Percentiles rank a stretch among this genome's conserved stretches.
These are phyloP conservation scores for Polyommatus icarus DNA, from an alignment of 2,888 invertebrate genomes.

Conservation along the genomic window DNA sequence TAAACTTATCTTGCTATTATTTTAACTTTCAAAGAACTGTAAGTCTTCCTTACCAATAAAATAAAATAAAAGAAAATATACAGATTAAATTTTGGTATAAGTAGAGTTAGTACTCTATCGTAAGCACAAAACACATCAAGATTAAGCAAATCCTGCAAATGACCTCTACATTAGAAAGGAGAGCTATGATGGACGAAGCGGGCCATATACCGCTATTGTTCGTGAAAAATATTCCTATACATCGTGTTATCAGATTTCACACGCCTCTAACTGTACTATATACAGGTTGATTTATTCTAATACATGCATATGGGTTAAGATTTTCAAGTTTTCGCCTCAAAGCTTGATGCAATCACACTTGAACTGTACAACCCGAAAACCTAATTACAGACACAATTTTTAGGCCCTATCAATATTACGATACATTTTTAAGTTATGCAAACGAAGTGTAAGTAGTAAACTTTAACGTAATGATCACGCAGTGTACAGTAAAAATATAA, in stretches of 20 bases:
- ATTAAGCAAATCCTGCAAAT: constrained; percentile 32
- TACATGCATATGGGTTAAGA: constrained; percentile 28
- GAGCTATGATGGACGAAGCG: constrained; percentile 46
- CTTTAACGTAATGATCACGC: too few relatives aligned
- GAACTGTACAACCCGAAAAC: neutral
- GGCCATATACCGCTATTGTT: constrained; percentile 53
- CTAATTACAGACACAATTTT: neutral
- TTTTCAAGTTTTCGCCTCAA: constrained; percentile 21
- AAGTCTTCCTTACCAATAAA: too few relatives aligned
- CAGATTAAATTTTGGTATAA: too few relatives aligned
- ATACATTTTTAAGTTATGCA: too few relatives aligned
- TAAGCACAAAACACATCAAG: neutral
- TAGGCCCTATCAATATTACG: neutral
- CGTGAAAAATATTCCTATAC: constrained; percentile 72
- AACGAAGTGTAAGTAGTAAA: too few relatives aligned
- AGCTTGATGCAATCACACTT: neutral
- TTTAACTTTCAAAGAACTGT: too few relatives aligned
- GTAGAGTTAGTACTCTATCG: neutral
- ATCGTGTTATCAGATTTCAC: constrained; percentile 76
- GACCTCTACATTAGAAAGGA: constrained; percentile 55
- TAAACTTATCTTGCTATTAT: too few relatives aligned
- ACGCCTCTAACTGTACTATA: constrained; percentile 68
- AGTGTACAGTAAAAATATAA: too few relatives aligned
- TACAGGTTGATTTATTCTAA: constrained; percentile 54
- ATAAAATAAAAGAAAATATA: too few relatives aligned